phyloP scores from a whole-genome alignment of 2,113 vertebrate species.

The Ictidomys tridecemlineatus region DNA sequence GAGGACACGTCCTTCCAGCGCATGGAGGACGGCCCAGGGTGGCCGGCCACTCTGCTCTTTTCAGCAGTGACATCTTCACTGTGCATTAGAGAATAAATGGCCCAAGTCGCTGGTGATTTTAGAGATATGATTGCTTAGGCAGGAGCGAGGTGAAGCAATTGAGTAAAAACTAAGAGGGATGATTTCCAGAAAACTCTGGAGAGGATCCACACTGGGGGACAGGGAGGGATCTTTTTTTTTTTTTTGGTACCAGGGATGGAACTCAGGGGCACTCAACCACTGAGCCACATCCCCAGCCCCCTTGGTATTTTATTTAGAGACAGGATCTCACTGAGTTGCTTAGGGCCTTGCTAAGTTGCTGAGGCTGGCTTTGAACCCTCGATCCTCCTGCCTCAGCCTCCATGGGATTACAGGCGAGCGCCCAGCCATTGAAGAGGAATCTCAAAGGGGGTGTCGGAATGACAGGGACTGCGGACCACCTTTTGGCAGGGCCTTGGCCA shows the following conservation, averaged over 20 bases:
- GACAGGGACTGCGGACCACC: background rate
- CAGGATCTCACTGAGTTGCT: no score
- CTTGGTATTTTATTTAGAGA: no score
- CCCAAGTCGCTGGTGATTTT: accelerated
- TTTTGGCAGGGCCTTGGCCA: background rate
- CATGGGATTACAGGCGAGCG: no score
- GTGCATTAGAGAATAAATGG: background rate
- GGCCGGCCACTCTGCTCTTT: background rate
- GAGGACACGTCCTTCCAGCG: accelerated
- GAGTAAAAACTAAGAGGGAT: background rate
- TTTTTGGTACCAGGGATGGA: no score
- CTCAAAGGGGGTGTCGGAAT: background rate
- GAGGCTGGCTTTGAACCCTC: no score
- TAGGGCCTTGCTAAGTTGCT: no score
- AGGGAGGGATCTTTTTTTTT: background rate
- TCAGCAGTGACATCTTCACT: background rate
- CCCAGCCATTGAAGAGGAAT: no score
- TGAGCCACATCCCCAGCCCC: no score
- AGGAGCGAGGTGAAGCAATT: background rate
- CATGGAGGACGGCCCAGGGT: accelerated
- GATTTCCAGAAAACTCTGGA: background rate
- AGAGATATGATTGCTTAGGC: background rate
- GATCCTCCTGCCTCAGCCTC: no score
- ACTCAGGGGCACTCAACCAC: no score
- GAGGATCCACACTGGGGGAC: background rate